Percentiles rank a stretch among this genome's conserved stretches.
Evolutionary conservation across 2,888 invertebrate species (phyloP).

Genomic region (Cantharis nigra): DNA sequence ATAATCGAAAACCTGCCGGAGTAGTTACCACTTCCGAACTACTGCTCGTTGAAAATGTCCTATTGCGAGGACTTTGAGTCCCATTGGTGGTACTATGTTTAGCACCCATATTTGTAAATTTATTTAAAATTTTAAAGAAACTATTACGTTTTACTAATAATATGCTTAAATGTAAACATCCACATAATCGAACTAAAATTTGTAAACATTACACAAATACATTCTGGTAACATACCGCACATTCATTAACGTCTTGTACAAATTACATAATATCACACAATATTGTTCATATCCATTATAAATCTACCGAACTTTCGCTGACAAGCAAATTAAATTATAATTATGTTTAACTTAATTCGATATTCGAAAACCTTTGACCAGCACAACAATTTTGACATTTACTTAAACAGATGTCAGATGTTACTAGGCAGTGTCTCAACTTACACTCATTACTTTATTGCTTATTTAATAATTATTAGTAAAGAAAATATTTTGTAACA

Average conservation of each 20-base stretch:
- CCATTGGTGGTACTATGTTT: constrained; percentile 80
- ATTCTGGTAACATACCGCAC: constrained; percentile 59
- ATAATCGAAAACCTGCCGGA: constrained; percentile 68
- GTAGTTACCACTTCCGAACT: constrained; percentile 67
- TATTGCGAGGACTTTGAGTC: constrained; percentile 72
- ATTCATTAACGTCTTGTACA: constrained; percentile 10
- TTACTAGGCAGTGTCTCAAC: constrained; percentile 12
- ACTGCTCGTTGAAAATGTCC: constrained; percentile 76
- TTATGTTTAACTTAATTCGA: constrained; percentile 32
- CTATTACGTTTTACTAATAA: constrained; percentile 43
- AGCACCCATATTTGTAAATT: constrained; percentile 68
- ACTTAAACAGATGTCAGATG: constrained; percentile 39
- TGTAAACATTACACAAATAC: constrained; percentile 56
- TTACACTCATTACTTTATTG: neutral
- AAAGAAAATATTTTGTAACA: neutral
- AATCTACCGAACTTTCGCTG: constrained; percentile 9
- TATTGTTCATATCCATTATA: constrained; percentile 17
- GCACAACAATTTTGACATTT: constrained; percentile 29
- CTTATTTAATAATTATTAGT: neutral
- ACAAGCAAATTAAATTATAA: neutral
- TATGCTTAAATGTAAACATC: constrained; percentile 20
- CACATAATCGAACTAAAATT: constrained; percentile 35
- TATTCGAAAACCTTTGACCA: constrained; percentile 30
- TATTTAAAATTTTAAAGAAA: constrained; percentile 31
- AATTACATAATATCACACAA: constrained; percentile 21